Base-by-base conservation (phyloP, 1,140 invertebrate species). In the Eufriesea mexicana region DNA sequence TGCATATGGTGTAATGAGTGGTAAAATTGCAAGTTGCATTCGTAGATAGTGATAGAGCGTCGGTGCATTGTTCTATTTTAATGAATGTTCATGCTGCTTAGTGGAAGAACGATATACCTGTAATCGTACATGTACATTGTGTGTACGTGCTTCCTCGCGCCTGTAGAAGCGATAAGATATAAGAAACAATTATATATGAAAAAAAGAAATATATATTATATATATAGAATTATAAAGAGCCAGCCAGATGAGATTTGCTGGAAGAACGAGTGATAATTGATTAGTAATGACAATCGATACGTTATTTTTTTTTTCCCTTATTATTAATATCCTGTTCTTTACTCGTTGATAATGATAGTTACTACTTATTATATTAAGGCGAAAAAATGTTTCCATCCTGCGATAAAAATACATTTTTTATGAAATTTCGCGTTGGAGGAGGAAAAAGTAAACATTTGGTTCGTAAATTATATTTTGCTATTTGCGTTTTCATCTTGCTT, bases 291-390 rank as follows among this genome's bases (percentile, higher is more conserved):
- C 45, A 51, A 64, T 71, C 45, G 54, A 25, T 71, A 25, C 64
- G 57, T 79, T 71, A 62, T 83, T 25, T 74, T 12, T 66, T 25
- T 16, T 42, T 42, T 18, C 25, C 62, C 23, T 18, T 61, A 61
- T 71, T 54, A 54, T 64, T 72, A 67, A 49, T 66, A 57, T 72
- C 14, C 55, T 55, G 45, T 66, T 79, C 59, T 79, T 79, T 84
- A 28, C 82, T 84, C 82, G 76, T 84, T 84, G 82, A 84, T 84
- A 42, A 54, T 55, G 35, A 49, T 79, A 68, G 28, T 25, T 73
- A 54, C 23, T 77, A 47, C 28, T 66, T 68, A 45, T 23, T 72
- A 72, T 42, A 55, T 8, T 42, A 47, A 28, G 5, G 28, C 1
- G 10, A 45, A 18, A 25, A 57, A 57, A 16, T 28, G 57, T 61